Evolutionary conservation across 2,797 vertebrate species (phyloP).

Genomic region (Peromyscus nudipes): DNA sequence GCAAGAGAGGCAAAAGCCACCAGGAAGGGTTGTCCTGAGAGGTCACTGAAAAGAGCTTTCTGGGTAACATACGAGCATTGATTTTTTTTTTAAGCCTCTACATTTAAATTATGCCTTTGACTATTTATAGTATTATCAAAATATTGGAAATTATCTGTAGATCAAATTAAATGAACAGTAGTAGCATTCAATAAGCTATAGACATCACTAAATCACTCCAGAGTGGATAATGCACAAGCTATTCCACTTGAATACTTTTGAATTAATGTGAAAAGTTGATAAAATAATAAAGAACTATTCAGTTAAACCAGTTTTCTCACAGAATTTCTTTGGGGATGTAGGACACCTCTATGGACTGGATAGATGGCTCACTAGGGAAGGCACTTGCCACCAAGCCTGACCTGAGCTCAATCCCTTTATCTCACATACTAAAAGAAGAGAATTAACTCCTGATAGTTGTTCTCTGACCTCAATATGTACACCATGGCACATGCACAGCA

Average conservation of each 20-base stretch:
- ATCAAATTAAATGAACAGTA: neutral
- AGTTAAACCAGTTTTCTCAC: neutral
- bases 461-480: neutral
- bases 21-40: neutral
- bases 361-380: neutral
- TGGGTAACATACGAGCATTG: neutral
- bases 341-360: neutral
- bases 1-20: neutral
- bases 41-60: neutral
- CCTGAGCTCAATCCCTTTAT: neutral
- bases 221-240: neutral
- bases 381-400: neutral
- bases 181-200: neutral
- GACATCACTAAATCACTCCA: neutral
- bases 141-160: conserved; percentile 46
- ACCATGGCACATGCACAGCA: neutral
- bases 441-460: neutral
- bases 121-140: conserved; percentile 27
- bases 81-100: neutral
- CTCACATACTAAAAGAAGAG: neutral
- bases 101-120: conserved; percentile 16
- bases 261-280: conserved; percentile 45
- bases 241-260: conserved; percentile 22
- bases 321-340: neutral
- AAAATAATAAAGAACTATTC: conserved; percentile 16